Evolutionary conservation across 2,888 invertebrate species (phyloP).

Genomic region (Neria commutata): DNA sequence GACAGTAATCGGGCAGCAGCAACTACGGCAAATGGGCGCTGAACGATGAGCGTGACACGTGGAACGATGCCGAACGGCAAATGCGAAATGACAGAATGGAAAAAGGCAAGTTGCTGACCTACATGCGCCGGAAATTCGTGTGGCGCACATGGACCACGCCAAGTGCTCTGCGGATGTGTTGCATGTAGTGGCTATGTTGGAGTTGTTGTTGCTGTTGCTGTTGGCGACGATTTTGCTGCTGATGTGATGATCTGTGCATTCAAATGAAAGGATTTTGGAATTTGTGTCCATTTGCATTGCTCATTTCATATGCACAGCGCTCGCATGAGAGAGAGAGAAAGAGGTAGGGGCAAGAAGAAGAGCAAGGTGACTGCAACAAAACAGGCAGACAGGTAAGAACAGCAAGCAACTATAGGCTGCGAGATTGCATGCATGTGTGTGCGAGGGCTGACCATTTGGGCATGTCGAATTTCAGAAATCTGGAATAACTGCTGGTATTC

Average conservation of each 20-base stretch:
- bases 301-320: slow-evolving; percentile 16
- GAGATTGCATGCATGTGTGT: background rate
- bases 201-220: slow-evolving; percentile 4
- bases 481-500: no score
- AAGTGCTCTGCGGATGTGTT: no score
- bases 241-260: slow-evolving; percentile 14
- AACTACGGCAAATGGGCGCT: no score
- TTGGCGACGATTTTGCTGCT: slow-evolving; percentile 7
- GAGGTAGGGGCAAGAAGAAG: background rate
- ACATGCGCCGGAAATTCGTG: background rate
- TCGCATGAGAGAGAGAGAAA: no score
- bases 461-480: background rate
- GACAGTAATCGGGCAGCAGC: no score
- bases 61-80: background rate
- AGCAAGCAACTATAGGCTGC: background rate
- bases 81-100: background rate
- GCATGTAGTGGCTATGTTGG: no score
- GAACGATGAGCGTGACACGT: no score
- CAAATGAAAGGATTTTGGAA: slow-evolving; percentile 16
- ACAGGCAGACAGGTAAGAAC: background rate
- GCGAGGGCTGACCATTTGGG: background rate
- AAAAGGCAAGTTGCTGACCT: no score
- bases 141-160: no score
- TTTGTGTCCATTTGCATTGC: slow-evolving; percentile 6
- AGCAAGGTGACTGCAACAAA: background rate